These are phyloP conservation scores for Lycorma delicatula DNA, from an alignment of 1,140 invertebrate species.

Conservation along the genomic window DNA sequence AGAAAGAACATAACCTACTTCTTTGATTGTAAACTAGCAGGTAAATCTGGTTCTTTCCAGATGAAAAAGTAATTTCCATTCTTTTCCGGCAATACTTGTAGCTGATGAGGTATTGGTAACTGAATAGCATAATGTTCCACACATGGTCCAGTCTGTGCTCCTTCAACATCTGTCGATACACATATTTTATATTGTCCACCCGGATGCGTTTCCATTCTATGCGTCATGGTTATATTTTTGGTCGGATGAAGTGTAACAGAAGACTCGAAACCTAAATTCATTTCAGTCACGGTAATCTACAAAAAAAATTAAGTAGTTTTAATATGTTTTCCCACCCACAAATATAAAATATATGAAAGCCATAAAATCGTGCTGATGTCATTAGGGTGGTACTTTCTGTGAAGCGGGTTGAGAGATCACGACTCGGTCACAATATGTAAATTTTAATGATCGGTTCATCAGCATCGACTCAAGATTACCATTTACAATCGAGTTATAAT, in stretches of 20 bases:
- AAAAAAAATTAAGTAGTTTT: too few relatives aligned
- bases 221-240: constrained; percentile 32
- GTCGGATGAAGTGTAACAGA: constrained; percentile 40
- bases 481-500: too few relatives aligned
- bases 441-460: too few relatives aligned
- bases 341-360: too few relatives aligned
- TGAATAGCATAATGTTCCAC: constrained; percentile 45
- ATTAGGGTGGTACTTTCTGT: too few relatives aligned
- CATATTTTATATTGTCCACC: constrained; percentile 55
- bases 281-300: constrained; percentile 47
- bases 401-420: too few relatives aligned
- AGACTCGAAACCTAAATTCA: constrained; percentile 39
- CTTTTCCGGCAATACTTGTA: constrained; percentile 45
- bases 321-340: too few relatives aligned
- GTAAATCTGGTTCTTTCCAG: constrained; percentile 47
- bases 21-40: too few relatives aligned
- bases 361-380: too few relatives aligned
- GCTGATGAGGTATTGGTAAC: constrained; percentile 53
- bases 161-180: constrained; percentile 29
- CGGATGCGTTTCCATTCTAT: constrained; percentile 43
- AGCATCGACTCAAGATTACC: too few relatives aligned
- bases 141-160: constrained; percentile 28
- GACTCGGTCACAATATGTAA: too few relatives aligned
- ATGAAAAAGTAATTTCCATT: constrained; percentile 51
- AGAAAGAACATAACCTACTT: too few relatives aligned